Evolutionary conservation across 2,797 vertebrate genomes (phyloP), one percentile per base, ranked within the genome.

Genomic region (Pampus argenteus): DNA sequence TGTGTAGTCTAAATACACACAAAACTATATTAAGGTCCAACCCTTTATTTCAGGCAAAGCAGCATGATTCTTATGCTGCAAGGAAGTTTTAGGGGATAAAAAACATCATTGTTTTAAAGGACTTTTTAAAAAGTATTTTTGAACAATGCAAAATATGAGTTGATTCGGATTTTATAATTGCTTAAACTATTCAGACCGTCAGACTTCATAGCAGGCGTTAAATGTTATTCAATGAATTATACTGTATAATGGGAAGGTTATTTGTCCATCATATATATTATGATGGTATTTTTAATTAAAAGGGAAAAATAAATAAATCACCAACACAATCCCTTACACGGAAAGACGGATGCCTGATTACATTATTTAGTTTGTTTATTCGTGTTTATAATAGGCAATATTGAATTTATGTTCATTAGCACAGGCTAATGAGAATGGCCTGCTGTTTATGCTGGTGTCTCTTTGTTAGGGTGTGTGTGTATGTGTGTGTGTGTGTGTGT

Each of bases 321-420:
- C 10, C 34, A 18, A 58, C 56, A 66, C 59, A 71, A 66, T 68
- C 50, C 59, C 67, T 79, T 69, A 84, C 17, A 31, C 36, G 52
- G 66, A 69, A 71, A 64, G 15, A 49, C 61, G 26, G 76, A 86
- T 61, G 63, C 79, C 36, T 67, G 68, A 88, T 80, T 85, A 76
- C 74, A 78, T 81, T 81, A 76, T 82, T 85, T 67, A 74, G 69
- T 71, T 57, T 82, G 68, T 80, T 82, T 83, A 79, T 88, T 86
- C 75, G 82, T 85, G n/a, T n/a, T n/a, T n/a, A n/a, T 87, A 87
- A 87, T 57, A 81, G 63, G 62, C 69, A 82, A 73, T 81, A 86
- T 71, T 86, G 75, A 79, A 86, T 84, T 86, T 36, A 74, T 82
- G 61, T 88, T 89, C 72, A 88, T 92, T 89, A 86, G 78, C 40